Percentiles rank a stretch among this genome's conserved stretches.
Conservation (phyloP, 2,888 invertebrate species). For the Melitaea athalia region DNA sequence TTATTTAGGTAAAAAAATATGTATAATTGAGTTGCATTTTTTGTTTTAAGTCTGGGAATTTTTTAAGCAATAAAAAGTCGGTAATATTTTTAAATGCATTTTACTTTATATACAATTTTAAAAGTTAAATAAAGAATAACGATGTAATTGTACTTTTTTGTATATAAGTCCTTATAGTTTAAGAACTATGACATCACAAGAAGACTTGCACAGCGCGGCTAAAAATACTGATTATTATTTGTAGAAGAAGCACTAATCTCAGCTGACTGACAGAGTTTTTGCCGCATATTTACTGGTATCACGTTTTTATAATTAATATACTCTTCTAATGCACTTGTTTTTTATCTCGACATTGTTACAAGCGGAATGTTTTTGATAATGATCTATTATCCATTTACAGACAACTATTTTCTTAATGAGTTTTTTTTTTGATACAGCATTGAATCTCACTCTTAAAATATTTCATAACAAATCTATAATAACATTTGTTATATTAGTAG, state of each 20-base stretch:
- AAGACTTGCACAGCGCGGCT: slow-evolving; percentile 37
- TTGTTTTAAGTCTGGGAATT: neutral
- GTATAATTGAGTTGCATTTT: neutral
- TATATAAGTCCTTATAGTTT: neutral
- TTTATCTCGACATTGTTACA: slow-evolving; percentile 26
- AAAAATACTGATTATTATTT: slow-evolving; percentile 29
- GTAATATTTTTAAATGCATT: no score
- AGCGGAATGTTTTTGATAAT: slow-evolving; percentile 26
- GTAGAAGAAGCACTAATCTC: slow-evolving; percentile 15
- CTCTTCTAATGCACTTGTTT: slow-evolving; percentile 25
- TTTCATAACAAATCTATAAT: neutral
- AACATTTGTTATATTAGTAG: no score
- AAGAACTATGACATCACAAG: slow-evolving; percentile 5
- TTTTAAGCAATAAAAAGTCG: neutral
- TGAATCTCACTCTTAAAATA: neutral
- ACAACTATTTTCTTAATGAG: neutral
- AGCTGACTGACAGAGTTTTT: slow-evolving; percentile 31
- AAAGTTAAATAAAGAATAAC: neutral
- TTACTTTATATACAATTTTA: no score
- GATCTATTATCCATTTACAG: slow-evolving; percentile 6
- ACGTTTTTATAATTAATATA: slow-evolving; percentile 29
- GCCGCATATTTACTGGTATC: slow-evolving; percentile 7
- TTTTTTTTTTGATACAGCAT: neutral
- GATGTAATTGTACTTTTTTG: neutral
- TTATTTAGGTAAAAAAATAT: neutral